These are phyloP conservation scores for Strigamia transsilvanica DNA, from an alignment of 2,888 invertebrate species.

Conservation along the genomic window DNA sequence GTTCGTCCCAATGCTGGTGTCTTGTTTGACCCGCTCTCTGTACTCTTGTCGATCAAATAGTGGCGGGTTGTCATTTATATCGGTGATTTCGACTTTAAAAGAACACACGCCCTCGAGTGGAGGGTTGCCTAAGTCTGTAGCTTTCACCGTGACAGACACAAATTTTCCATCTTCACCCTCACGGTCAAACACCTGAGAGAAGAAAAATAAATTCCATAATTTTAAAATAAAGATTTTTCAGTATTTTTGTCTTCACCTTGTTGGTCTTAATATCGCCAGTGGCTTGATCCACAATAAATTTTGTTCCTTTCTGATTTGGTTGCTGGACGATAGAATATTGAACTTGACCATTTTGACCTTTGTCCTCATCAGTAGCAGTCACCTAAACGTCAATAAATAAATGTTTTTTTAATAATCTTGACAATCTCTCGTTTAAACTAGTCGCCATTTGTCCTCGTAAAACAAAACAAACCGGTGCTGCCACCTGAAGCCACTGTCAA, in stretches of 20 bases:
- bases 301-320: conserved; percentile 92
- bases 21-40: conserved; percentile 95
- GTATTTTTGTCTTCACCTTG: conserved; percentile 68
- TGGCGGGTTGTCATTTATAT: conserved; percentile 97
- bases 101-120: conserved; percentile 97
- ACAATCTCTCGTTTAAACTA: not conserved
- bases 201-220: not conserved
- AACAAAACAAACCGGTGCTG: not conserved
- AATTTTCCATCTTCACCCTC: conserved; percentile 97
- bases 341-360: conserved; percentile 74
- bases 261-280: conserved; percentile 94
- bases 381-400: conserved; percentile 60
- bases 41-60: conserved; percentile 96
- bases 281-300: conserved; percentile 94
- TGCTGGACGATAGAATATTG: conserved; percentile 96
- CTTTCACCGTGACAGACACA: conserved; percentile 95
- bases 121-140: conserved; percentile 98
- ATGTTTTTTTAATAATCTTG: not conserved
- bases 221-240: not conserved
- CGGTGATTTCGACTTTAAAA: conserved; percentile 96
- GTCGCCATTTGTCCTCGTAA: not conserved
- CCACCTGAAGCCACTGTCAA: not conserved
- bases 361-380: conserved; percentile 93
- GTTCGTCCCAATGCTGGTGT: conserved; percentile 93
- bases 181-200: conserved; percentile 81